Evolutionary conservation across 2,797 vertebrate genomes (phyloP).

Genomic region (Paratrypauchen microcephalus): DNA sequence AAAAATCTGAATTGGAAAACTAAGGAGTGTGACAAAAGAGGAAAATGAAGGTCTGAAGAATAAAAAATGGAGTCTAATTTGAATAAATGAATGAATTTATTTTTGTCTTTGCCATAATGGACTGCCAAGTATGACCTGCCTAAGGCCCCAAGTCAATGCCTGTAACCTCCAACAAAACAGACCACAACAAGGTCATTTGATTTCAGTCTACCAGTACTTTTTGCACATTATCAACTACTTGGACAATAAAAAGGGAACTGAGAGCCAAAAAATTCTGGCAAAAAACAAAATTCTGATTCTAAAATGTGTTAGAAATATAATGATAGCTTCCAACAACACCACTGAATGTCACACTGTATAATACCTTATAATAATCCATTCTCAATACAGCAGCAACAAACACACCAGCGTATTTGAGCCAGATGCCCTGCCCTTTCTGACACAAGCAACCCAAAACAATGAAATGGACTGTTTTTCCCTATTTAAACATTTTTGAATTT

Average conservation of each 20-base stretch:
- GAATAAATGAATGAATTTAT: not conserved
- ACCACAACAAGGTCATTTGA: not conserved
- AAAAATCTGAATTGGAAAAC: too few species aligned
- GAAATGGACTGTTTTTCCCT: not conserved
- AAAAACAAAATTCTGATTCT: not conserved
- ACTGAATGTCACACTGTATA: slow-evolving; percentile 3
- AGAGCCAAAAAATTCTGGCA: not conserved
- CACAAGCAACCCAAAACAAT: not conserved
- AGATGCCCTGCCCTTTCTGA: slow-evolving; percentile 1
- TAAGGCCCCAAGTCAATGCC: not conserved
- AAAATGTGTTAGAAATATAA: slow-evolving; percentile 1
- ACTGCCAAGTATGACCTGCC: not conserved
- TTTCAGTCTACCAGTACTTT: not conserved
- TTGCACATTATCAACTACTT: not conserved
- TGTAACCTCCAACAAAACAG: not conserved
- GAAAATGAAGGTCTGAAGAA: not conserved
- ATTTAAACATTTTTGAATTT: not conserved
- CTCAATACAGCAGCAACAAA: not conserved
- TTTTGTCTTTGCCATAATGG: not conserved
- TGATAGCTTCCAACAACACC: not conserved
- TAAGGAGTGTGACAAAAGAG: not conserved
- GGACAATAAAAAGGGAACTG: not conserved
- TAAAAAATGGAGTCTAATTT: not conserved
- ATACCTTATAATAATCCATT: slow-evolving; percentile 1
- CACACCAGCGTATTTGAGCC: not conserved